Percentiles rank a stretch among this genome's conserved stretches.
Evolutionary conservation across 1,140 invertebrate species (phyloP).

Genomic region (Heliconius melpomene): DNA sequence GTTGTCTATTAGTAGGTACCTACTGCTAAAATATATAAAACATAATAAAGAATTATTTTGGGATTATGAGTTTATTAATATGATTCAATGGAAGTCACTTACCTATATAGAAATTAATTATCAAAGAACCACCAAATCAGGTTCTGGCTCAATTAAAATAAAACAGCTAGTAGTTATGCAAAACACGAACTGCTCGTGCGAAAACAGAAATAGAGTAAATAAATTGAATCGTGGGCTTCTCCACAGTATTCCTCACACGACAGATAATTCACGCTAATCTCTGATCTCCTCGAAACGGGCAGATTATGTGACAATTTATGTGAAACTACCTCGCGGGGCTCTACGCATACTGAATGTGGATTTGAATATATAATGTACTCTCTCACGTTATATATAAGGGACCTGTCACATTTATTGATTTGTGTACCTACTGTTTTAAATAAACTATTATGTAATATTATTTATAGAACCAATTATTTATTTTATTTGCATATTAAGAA

Average conservation of each 20-base stretch:
- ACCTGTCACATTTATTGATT: not conserved
- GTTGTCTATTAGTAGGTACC: too few relatives aligned
- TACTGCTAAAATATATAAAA: too few relatives aligned
- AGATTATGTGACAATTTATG: slow-evolving; percentile 47
- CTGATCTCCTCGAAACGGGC: slow-evolving; percentile 33
- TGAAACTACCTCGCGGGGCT: slow-evolving; percentile 24
- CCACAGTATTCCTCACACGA: slow-evolving; percentile 39
- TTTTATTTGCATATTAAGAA: too few relatives aligned
- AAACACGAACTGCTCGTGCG: slow-evolving; percentile 27
- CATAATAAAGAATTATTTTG: too few relatives aligned
- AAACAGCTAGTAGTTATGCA: slow-evolving; percentile 19
- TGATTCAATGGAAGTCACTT: too few relatives aligned
- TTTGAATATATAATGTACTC: slow-evolving; percentile 20
- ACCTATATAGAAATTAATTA: not conserved
- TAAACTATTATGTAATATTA: not conserved
- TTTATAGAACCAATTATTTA: too few relatives aligned
- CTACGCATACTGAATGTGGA: slow-evolving; percentile 37
- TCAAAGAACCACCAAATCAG: not conserved
- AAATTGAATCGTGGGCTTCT: slow-evolving; percentile 32
- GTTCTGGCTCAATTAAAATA: not conserved
- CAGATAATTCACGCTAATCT: slow-evolving; percentile 42
- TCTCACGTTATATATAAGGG: not conserved
- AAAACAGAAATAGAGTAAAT: slow-evolving; percentile 36
- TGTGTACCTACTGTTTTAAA: not conserved
- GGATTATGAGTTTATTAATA: too few relatives aligned